Evolutionary conservation across 2,113 vertebrate species (phyloP), one percentile per base, ranked within the genome.

Genomic region (Canis aureus): DNA sequence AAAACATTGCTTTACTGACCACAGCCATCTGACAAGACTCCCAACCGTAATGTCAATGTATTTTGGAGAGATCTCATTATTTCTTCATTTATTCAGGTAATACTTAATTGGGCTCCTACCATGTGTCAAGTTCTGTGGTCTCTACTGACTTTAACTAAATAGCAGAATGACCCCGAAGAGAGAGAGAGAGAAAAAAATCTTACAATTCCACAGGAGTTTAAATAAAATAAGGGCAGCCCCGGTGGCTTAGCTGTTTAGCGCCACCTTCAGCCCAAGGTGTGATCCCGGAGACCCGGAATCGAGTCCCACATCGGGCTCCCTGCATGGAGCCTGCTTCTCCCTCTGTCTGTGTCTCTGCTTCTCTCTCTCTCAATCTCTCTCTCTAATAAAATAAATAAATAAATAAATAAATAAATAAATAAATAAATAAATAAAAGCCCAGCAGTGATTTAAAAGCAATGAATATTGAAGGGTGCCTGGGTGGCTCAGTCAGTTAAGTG

Each of bases 1-100:
- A 87, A 96, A 94, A 51, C 22, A 67, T 59, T 84, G 64, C 82
- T 71, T 90, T 32, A 78, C 81, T 32, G 67, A 79, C 62, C 84
- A 88, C 4, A 55, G 51, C 69, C 10, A 0, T 6, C 11, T 38
- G 38, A 60, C 12, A 22, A 79, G 81, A 51, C 12, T 86, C 89
- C 62, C 25, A 55, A 64, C 27, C 10, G 10, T 13, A 51, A 78
- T 3, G 25, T 62, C 49, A 69, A 57, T 0, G 3, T 13, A n/a
- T 79, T 90, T 86, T 38, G 4, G 86, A 94, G 74, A 62, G 57
- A 32, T 17, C 35, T 86, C 43, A 43, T 5, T n/a, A 55, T 82
- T 82, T 80, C 74, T 74, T 69, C 49, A 51, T 62, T 92, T 17
- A 55, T 53, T 80, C 16, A 73, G 66, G 49, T 32, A n/a, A 38